A percentile compares a stretch with the other conserved stretches of the same genome.
These are phyloP conservation scores for Drymodes brunneopygia DNA, from an alignment of 2,113 vertebrate genomes.

Conservation along the genomic window DNA sequence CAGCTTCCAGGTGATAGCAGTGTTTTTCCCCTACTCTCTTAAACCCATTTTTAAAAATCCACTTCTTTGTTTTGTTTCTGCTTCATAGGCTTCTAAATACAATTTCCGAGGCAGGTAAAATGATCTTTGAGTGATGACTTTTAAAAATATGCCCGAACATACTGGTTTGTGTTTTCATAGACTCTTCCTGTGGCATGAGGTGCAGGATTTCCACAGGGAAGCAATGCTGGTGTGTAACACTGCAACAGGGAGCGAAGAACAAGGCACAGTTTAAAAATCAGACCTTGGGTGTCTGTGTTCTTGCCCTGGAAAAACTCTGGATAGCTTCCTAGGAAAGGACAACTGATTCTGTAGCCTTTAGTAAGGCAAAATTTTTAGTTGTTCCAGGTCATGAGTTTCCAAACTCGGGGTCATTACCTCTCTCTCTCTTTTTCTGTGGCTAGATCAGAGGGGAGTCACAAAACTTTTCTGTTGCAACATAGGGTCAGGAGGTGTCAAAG, in stretches of 20 bases:
- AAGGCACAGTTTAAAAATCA: background rate
- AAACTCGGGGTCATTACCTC: background rate
- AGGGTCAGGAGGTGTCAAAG: conserved; percentile 13
- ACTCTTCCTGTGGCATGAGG: background rate
- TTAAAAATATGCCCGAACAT: background rate
- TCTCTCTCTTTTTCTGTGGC: background rate
- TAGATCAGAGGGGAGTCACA: background rate
- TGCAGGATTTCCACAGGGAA: background rate
- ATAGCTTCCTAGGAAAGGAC: background rate
- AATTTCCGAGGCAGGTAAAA: background rate
- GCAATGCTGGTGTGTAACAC: background rate
- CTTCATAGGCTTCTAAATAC: background rate
- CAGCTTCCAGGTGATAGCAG: background rate
- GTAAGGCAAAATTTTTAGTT: background rate
- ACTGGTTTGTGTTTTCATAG: background rate
- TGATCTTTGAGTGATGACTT: background rate
- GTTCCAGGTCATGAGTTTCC: background rate
- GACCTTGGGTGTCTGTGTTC: background rate
- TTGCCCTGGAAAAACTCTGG: background rate
- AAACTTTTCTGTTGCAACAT: background rate
- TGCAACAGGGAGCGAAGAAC: background rate
- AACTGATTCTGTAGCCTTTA: background rate
- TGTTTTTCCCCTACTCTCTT: background rate
- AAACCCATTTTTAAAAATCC: background rate
- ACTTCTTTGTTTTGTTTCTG: background rate